Percentiles rank a stretch among this genome's conserved stretches.
Evolutionary conservation across 2,113 vertebrate species (phyloP).

Genomic region (Chionodraco myersi): DNA sequence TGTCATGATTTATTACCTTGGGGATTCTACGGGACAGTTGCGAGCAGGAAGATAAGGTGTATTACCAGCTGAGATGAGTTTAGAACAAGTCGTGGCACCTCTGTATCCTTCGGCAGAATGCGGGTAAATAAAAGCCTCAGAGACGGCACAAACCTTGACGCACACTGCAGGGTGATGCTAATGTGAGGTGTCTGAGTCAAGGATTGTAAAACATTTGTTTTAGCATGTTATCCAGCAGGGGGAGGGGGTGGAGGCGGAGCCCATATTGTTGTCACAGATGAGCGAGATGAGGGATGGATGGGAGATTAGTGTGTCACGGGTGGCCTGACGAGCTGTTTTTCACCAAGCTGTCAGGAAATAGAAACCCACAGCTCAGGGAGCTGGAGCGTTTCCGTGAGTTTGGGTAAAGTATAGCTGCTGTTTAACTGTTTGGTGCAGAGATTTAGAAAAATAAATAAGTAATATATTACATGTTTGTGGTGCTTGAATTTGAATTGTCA

Average conservation of each 20-base stretch:
- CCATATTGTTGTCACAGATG: slow-evolving; percentile 77
- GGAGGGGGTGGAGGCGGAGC: slow-evolving; percentile 54
- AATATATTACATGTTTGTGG: neutral
- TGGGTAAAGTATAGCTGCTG: slow-evolving; percentile 22
- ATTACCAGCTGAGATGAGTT: slow-evolving; percentile 21
- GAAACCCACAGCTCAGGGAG: slow-evolving; percentile 59
- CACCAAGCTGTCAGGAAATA: slow-evolving; percentile 75
- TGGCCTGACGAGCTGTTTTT: slow-evolving; percentile 72
- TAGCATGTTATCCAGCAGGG: slow-evolving; percentile 71
- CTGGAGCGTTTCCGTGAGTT: slow-evolving; percentile 51
- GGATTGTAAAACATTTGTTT: slow-evolving; percentile 71
- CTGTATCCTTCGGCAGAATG: neutral
- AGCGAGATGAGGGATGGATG: slow-evolving; percentile 78
- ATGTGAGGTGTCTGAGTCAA: slow-evolving; percentile 30
- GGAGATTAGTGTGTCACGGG: slow-evolving; percentile 77
- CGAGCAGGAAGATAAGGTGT: slow-evolving; percentile 34
- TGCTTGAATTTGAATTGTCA: slow-evolving; percentile 20
- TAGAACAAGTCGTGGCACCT: slow-evolving; percentile 9
- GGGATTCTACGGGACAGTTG: slow-evolving; percentile 34
- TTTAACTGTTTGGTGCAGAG: slow-evolving; percentile 35
- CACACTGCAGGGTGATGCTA: slow-evolving; percentile 26
- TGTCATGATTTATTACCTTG: slow-evolving; percentile 47
- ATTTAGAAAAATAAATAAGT: neutral
- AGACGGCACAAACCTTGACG: slow-evolving; percentile 19
- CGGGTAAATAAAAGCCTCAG: slow-evolving; percentile 41